Evolutionary conservation across 2,888 invertebrate species (phyloP).

Genomic region (Pseudanteris insignis): DNA sequence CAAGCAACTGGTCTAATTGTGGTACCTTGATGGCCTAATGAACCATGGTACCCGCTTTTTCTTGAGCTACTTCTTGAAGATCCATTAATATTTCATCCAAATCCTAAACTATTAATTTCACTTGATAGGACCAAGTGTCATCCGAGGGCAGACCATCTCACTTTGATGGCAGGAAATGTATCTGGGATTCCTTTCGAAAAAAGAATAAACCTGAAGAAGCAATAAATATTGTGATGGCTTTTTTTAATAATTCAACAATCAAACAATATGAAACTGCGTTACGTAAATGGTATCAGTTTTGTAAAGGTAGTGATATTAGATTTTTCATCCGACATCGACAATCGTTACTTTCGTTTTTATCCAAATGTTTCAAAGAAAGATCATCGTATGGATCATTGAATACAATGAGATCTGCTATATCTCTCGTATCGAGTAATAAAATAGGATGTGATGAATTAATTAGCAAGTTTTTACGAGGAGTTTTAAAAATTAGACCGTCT

Average conservation of each 20-base stretch:
- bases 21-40: conserved; percentile 50
- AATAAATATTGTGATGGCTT: conserved; percentile 14
- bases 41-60: conserved; percentile 2
- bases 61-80: background rate
- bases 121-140: conserved; percentile 12
- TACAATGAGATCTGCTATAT: conserved; percentile 11
- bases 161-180: conserved; percentile 9
- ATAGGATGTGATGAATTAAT: conserved; percentile 17
- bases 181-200: background rate
- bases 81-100: conserved; percentile 3
- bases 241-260: background rate
- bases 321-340: too few species aligned
- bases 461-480: conserved; percentile 31
- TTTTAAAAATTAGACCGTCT: conserved; percentile 23
- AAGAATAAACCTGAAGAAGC: background rate
- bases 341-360: too few species aligned
- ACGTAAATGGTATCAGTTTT: conserved; percentile 13
- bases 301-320: too few species aligned
- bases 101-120: conserved; percentile 11
- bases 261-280: conserved; percentile 21
- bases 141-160: background rate
- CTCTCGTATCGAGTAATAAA: conserved; percentile 11
- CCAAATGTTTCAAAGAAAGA: conserved; percentile 14
- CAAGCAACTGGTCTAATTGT: conserved; percentile 52
- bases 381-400: conserved; percentile 32